These are phyloP conservation scores for Thamnophis elegans DNA, from an alignment of 2,797 vertebrate species.

Conservation along the genomic window DNA sequence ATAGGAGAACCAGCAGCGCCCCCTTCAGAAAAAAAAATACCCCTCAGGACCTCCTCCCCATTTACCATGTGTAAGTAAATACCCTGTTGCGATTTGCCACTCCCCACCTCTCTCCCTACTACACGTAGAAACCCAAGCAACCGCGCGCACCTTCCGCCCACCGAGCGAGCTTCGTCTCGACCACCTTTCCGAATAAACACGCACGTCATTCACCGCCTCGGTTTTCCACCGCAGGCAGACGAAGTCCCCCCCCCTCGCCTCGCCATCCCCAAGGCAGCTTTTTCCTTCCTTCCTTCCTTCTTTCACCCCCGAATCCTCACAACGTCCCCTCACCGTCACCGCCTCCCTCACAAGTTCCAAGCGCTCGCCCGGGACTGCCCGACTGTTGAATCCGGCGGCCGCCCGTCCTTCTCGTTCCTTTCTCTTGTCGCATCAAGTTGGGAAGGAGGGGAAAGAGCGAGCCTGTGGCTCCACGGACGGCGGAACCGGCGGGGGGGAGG, in stretches of 20 bases:
- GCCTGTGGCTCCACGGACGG: neutral
- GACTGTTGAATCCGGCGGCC: neutral
- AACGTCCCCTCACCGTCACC: neutral
- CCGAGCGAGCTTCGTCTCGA: slow-evolving; percentile 34
- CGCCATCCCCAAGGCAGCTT: neutral
- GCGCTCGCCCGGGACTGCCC: neutral
- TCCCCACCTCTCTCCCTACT: slow-evolving; percentile 22
- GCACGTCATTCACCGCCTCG: slow-evolving; percentile 4
- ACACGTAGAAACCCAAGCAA: slow-evolving; percentile 25
- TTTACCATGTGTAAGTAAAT: slow-evolving; percentile 5
- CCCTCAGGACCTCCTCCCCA: neutral
- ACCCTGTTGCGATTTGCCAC: slow-evolving; percentile 4
- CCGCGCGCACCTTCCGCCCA: neutral
- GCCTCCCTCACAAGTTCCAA: neutral
- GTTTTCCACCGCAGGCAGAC: slow-evolving; percentile 15
- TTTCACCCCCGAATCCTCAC: neutral
- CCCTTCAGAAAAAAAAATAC: neutral
- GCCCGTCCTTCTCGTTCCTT: neutral
- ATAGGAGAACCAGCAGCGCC: slow-evolving; percentile 3
- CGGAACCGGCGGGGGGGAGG: neutral
- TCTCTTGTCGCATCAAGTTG: neutral
- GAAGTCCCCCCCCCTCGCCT: neutral
- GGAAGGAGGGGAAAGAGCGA: neutral
- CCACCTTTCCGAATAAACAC: slow-evolving; percentile 37
- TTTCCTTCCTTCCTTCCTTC: neutral